Base-by-base conservation (phyloP, 2,113 vertebrate species). In the Scatophagus argus region DNA sequence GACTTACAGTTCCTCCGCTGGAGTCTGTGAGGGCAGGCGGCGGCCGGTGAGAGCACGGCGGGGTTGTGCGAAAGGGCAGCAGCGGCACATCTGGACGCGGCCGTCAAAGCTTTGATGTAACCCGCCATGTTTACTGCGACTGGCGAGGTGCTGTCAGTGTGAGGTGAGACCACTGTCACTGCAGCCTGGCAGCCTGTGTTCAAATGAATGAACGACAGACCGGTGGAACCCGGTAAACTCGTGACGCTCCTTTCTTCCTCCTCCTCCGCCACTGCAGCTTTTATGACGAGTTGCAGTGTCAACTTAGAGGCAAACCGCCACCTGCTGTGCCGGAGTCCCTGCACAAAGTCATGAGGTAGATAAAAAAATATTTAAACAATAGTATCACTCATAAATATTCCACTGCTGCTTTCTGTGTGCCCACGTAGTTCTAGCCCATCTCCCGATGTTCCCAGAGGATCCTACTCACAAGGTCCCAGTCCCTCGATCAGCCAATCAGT, bases 1-100 rank as follows among this genome's bases (percentile, higher is more conserved):
- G 23, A 94, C 94, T 94, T 75, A 95, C 94, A 95, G 81, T 90
- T 92, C 64, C 94, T 90, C 70, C 82, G 87, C 21, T 89, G 91
- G 8, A 13, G 61, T 60, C 66, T 66, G 34, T 91, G 43, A 5
- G 70, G 84, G 60, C 39, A 47, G 23, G 34, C 52, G 7, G 83
- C 60, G 11, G 87, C 78, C 47, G 94, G 83, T 27, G 88, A 85
- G 16, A 93, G n/a, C 52, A 67, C 88, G 5, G 88, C 79, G 9
- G 91, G 87, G 55, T 31, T 86, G 31, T 58, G 87, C 0, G 78
- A 60, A 32, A 92, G 58, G 1, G 5, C 55, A 2, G 81, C 82
- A 1, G 87, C 83, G 8, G 86, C 55, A 4, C 60, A 54, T 39
- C 86, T 87, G 9, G 83, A 81, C 46, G 87, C 59, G 56, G 87